Percentiles rank a stretch among this genome's conserved stretches.
phyloP scores from a whole-genome alignment of 2,888 invertebrate species.

The Ypsolopha sequella region DNA sequence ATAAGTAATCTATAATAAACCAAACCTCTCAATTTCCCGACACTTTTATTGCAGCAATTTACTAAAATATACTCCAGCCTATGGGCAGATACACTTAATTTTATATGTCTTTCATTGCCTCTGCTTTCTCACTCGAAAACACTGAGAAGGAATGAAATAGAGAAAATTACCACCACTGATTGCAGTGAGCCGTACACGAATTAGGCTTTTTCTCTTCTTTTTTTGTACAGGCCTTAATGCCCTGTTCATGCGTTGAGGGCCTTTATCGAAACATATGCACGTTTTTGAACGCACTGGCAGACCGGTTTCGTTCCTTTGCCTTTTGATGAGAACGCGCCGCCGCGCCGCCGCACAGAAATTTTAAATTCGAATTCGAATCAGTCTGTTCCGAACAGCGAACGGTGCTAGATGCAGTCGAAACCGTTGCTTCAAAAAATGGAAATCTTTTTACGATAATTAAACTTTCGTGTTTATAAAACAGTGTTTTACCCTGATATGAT shows the following conservation, averaged over 20 bases:
- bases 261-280: slow-evolving; percentile 65
- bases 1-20: slow-evolving; percentile 17
- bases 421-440: neutral
- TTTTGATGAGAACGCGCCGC: slow-evolving; percentile 45
- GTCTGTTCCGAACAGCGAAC: slow-evolving; percentile 34
- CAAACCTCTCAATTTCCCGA: slow-evolving; percentile 56
- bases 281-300: slow-evolving; percentile 50
- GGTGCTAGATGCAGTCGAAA: slow-evolving; percentile 16
- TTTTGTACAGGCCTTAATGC: slow-evolving; percentile 43
- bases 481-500: slow-evolving; percentile 27
- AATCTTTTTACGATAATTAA: slow-evolving; percentile 40
- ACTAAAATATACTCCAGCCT: slow-evolving; percentile 52
- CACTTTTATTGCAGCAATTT: slow-evolving; percentile 60
- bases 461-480: neutral
- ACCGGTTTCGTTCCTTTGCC: slow-evolving; percentile 60
- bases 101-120: slow-evolving; percentile 50
- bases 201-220: slow-evolving; percentile 54
- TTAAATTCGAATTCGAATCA: slow-evolving; percentile 35
- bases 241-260: slow-evolving; percentile 61
- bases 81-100: slow-evolving; percentile 58
- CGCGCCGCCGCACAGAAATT: slow-evolving; percentile 3
- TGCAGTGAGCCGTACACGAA: slow-evolving; percentile 65
- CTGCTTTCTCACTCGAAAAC: slow-evolving; percentile 23
- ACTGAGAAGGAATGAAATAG: slow-evolving; percentile 22
- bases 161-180: slow-evolving; percentile 61